These are phyloP conservation scores for Teleogryllus occipitalis DNA, from an alignment of 1,140 invertebrate species.

Conservation along the genomic window DNA sequence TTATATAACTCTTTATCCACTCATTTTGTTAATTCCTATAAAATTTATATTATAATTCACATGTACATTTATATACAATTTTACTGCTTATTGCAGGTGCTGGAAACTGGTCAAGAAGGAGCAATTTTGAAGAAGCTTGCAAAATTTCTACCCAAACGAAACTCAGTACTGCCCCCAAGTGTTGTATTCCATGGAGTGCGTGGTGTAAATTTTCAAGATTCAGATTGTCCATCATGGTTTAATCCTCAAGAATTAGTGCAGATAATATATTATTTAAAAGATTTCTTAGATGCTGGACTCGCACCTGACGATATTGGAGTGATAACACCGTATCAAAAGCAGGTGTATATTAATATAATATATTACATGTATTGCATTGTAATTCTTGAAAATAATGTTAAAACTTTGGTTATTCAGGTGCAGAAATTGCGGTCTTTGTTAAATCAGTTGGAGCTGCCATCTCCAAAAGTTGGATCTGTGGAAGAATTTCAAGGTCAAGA, in stretches of 20 bases:
- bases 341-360: constrained; percentile 47
- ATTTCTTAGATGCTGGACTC: constrained; percentile 56
- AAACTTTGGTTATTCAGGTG: constrained; percentile 45
- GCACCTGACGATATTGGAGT: constrained; percentile 72
- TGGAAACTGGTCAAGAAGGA: constrained; percentile 29
- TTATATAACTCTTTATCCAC: no score
- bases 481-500: constrained; percentile 97
- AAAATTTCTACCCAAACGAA: constrained; percentile 24
- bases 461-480: constrained; percentile 82
- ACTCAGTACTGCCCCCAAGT: constrained; percentile 37
- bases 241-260: constrained; percentile 77
- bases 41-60: no score
- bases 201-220: constrained; percentile 62
- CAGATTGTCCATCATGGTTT: constrained; percentile 79
- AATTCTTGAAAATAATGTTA: neutral
- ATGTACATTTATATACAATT: no score
- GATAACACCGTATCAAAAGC: constrained; percentile 87
- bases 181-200: constrained; percentile 75
- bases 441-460: constrained; percentile 51
- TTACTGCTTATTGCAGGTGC: constrained; percentile 20
- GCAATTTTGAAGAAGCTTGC: constrained; percentile 26
- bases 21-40: no score
- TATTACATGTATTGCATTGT: neutral
- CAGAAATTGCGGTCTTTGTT: constrained; percentile 61
- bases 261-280: constrained; percentile 48